Conservation (phyloP, 2,888 invertebrate species). For the Euclidia mi region DNA sequence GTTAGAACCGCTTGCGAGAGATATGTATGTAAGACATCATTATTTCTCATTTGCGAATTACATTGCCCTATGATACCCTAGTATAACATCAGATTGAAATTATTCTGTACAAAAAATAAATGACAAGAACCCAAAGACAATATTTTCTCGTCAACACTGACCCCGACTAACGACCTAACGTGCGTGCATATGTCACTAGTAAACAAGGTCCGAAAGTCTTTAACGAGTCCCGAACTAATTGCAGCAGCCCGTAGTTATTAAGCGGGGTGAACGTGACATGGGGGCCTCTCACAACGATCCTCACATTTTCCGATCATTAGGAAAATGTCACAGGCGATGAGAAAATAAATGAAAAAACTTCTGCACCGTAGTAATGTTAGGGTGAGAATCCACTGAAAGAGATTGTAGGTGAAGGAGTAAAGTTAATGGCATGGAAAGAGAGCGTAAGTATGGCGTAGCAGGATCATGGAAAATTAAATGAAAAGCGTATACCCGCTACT, state of each 20-base stretch:
- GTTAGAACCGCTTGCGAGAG: too few species aligned
- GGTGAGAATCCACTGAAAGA: slow-evolving; percentile 18
- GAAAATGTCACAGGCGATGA: slow-evolving; percentile 49
- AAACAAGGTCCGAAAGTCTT: slow-evolving; percentile 20
- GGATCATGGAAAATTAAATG: too few species aligned
- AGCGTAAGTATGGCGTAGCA: neutral
- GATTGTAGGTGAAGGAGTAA: slow-evolving; percentile 15
- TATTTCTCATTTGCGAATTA: too few species aligned
- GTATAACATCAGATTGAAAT: too few species aligned
- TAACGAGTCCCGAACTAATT: slow-evolving; percentile 39
- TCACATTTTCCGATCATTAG: slow-evolving; percentile 57
- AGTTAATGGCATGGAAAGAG: slow-evolving; percentile 18
- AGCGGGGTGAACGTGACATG: slow-evolving; percentile 47
- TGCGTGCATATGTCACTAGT: neutral
- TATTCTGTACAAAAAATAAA: too few species aligned
- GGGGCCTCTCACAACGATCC: slow-evolving; percentile 36
- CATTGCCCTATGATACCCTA: too few species aligned
- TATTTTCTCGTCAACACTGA: too few species aligned
- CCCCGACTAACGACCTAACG: too few species aligned
- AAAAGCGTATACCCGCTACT: too few species aligned
- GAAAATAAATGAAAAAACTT: slow-evolving; percentile 52
- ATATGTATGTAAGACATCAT: too few species aligned
- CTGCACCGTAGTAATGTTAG: slow-evolving; percentile 20
- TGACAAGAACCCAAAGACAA: too few species aligned
- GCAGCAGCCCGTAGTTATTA: slow-evolving; percentile 38